Evolutionary conservation across 2,797 vertebrate genomes (phyloP), one percentile per base, ranked within the genome.

Genomic region (Diplodus sargus): DNA sequence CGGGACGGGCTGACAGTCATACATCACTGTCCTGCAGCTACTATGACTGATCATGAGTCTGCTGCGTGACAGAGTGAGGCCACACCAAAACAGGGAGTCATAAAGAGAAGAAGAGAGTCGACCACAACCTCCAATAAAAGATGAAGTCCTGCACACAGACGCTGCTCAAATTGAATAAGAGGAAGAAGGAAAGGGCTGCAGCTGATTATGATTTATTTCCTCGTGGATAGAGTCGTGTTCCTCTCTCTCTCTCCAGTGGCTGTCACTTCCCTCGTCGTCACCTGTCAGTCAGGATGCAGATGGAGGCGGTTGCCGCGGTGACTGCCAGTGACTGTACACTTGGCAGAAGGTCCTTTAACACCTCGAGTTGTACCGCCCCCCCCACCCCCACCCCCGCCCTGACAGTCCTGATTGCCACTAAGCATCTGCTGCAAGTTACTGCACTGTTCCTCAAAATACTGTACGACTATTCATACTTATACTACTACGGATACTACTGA

Each of bases 251-350:
- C 76, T 57, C 61, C 61, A 43, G 70, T 71, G 53, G 77, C 79
- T 88, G 83, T 88, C 84, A 83, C 85, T 83, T 90, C 78, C 20
- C 48, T 76, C 51, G 2, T 81, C 71, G 12, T 79, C 85, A 85
- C 76, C 87, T 88, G 88, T 90, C 90, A 91, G 22, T 90, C 89
- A 88, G 66, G 74, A 76, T 53, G 74, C 63, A 77, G 85, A 87
- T 4, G 72, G 85, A 86, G 76, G 76, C 62, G 60, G 87, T 84
- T 84, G 68, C 84, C 30, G 47, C 48, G 66, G 80, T 39, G 74
- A 86, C 79, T 45, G 72, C 52, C 58, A 68, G 56, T 66, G 81
- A 89, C 87, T 88, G 90, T 89, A 85, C 89, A 82, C 77, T 90
- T 86, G 81, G 87, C 87, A 82, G 85, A 90, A 81, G 79, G 84